Conservation (phyloP, 1,140 invertebrate genomes). For the Hypsibius dujardini region DNA sequence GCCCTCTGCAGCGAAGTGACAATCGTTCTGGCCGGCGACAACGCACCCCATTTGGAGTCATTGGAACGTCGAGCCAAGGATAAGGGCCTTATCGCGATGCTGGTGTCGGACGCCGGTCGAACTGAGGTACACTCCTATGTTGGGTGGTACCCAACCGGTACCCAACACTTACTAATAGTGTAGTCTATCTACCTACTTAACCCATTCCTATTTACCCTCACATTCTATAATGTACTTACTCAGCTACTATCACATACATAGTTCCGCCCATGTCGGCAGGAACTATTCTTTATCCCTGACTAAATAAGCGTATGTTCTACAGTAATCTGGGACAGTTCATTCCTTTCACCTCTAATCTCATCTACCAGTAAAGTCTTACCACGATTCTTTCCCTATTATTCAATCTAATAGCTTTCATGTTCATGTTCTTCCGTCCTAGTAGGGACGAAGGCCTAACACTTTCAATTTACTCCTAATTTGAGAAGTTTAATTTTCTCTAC, state of each 20-base stretch:
- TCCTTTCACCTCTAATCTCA: too few relatives aligned
- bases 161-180: too few relatives aligned
- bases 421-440: too few relatives aligned
- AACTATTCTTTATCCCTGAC: neutral
- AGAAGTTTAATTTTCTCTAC: too few relatives aligned
- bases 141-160: neutral
- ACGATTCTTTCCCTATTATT: too few relatives aligned
- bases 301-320: neutral
- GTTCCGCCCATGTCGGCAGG: too few relatives aligned
- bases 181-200: neutral
- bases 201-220: neutral
- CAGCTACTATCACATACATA: neutral
- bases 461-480: too few relatives aligned
- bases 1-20: neutral
- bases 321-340: neutral
- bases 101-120: neutral
- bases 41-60: conserved; percentile 3
- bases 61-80: conserved; percentile 11
- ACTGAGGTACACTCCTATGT: neutral
- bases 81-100: neutral
- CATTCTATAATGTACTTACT: neutral
- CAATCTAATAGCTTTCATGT: too few relatives aligned
- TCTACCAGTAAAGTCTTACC: too few relatives aligned
- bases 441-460: neutral
- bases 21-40: neutral